Evolutionary conservation across 2,797 vertebrate genomes (phyloP), one percentile per base, ranked within the genome.

Genomic region (Phyllotis vaccarum): DNA sequence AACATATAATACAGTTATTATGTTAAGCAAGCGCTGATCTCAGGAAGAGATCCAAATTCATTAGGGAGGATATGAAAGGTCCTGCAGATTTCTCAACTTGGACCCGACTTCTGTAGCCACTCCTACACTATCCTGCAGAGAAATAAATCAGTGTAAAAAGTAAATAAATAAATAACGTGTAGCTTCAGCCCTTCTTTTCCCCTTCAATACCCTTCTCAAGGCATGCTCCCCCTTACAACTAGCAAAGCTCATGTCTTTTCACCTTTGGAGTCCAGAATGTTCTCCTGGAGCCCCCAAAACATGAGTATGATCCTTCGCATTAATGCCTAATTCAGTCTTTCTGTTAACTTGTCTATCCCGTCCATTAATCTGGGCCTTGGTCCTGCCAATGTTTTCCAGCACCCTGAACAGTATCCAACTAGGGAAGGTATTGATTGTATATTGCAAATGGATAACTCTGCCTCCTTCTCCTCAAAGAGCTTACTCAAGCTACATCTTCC

Each of bases 1-100:
- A 96, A 85, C 64, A 90, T 19, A 70, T 82, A 85, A 76, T 79
- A 58, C 72, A 87, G 60, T 86, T 93, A 92, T 81, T 96, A 60
- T 82, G 80, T 93, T 72, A 92, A 83, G 66, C 49, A 90, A 81
- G 78, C 34, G 22, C 46, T 72, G 88, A 76, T 86, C 21, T 94
- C 81, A 90, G 70, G 81, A 97, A 92, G 27, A 81, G 46, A 11
- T 80, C 68, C 83, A 93, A 56, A 89, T 75, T 87, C 52, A 0
- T 90, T 62, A 86, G 56, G 46, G 9, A 81, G 46, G 86, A 75
- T 87, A 40, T 76, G 17, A 89, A 94, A 91, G 29, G 56, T 6
- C 37, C 34, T 5, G 8, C 58, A 66, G 60, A 89, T 72, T 80
- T 78, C 92, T 46, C 54, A 90, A 31, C 88, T 66, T 40, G 37